Base-by-base conservation (phyloP, 2,888 invertebrate genomes). In the Villa cingulata region DNA sequence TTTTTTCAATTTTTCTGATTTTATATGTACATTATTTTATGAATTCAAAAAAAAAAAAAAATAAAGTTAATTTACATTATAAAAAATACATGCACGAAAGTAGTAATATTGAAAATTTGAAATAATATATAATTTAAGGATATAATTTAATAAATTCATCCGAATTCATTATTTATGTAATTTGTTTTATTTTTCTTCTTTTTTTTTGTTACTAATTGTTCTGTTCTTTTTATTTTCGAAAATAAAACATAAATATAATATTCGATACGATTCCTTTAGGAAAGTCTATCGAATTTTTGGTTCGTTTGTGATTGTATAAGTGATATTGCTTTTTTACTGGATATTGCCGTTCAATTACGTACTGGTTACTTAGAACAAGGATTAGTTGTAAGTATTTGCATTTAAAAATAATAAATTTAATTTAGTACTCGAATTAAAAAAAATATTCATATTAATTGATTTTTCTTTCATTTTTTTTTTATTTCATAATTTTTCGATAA, bases 281-380 rank as follows among this genome's bases (percentile, higher is more conserved):
- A 74, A 58, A 71, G 81, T 70, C 78, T 81, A 55, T 78, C 83
- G 54, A 75, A 73, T 55, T 80, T 82, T 65, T 91, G 91, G 91
- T 70, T 85, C 59, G 72, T 77, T 52, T 83, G 85, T 64, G 95
- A 95, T 72, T 81, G 80, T 49, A 71, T 91, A 59, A 86, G 86
- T 62, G 95, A 95, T 72, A 62, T 86, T 55, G 81, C 91, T 52
- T 94, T 91, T 71, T 74, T 91, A 45, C 67, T 87, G 55, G 95
- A 96, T 72, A 81, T 95, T 56, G 77, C 81, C 46, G 89, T 94
- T 52, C 95, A 95, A 70, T 80, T 95, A 58, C 76, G 95, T 54
- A 95, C 95, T 40, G 95, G 95, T 17, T 95, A 94, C 67, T 72
- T 95, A 60, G 94, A 95, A 68, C 91, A 91, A 64, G 95, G 92